These are phyloP conservation scores for Spodoptera litura DNA, from an alignment of 1,140 invertebrate species.

Conservation along the genomic window DNA sequence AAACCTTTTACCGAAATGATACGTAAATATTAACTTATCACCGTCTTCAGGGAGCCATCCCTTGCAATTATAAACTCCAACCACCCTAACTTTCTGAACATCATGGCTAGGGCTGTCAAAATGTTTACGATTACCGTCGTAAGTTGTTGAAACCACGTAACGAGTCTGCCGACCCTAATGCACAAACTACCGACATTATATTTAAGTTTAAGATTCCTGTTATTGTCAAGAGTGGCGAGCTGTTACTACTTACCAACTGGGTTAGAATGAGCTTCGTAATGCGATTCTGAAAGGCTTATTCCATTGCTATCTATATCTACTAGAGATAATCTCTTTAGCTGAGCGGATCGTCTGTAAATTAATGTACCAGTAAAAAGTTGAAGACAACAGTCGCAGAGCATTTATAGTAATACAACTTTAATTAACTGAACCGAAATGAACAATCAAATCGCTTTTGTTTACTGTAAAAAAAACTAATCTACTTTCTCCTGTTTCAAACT, in stretches of 20 bases:
- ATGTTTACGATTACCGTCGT: constrained; percentile 46
- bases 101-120: constrained; percentile 38
- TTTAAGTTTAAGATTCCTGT: constrained; percentile 50
- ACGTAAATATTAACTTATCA: constrained; percentile 16
- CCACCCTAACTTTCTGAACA: constrained; percentile 17
- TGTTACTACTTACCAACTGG: constrained; percentile 41
- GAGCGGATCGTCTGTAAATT: neutral
- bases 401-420: neutral
- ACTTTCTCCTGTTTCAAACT: neutral
- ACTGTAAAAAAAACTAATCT: neutral
- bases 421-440: neutral
- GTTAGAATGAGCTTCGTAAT: constrained; percentile 33
- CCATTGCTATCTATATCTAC: neutral
- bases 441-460: neutral
- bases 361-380: no score
- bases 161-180: constrained; percentile 40
- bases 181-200: constrained; percentile 53
- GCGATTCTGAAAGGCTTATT: constrained; percentile 34
- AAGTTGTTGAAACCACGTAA: constrained; percentile 47
- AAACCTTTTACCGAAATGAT: neutral
- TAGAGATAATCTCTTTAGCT: constrained; percentile 10
- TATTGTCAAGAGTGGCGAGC: constrained; percentile 12
- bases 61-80: constrained; percentile 10
- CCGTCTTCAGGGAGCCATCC: constrained; percentile 10
- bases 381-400: no score